Conservation (phyloP, 2,797 vertebrate species). For the Taeniopygia guttata region DNA sequence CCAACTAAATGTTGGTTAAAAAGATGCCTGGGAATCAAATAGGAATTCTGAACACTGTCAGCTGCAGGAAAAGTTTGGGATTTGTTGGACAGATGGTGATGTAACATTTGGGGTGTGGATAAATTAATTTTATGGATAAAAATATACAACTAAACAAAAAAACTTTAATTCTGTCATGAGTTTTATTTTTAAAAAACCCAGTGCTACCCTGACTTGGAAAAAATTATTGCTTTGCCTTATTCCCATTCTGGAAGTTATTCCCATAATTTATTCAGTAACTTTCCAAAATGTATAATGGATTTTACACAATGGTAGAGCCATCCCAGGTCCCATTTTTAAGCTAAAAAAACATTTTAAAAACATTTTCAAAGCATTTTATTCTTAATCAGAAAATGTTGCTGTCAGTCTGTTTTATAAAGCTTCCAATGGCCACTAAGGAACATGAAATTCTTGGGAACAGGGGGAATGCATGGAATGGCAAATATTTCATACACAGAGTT, state of each 20-base stretch:
- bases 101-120: not conserved
- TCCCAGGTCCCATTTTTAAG: not conserved
- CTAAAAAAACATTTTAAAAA: not conserved
- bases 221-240: not conserved
- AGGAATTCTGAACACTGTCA: not conserved
- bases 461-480: not conserved
- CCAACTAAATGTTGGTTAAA: not conserved
- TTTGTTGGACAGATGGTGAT: fast-evolving
- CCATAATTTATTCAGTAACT: not conserved
- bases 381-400: not conserved
- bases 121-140: not conserved
- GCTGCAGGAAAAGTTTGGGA: not conserved
- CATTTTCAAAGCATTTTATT: not conserved
- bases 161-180: not conserved
- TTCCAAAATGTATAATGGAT: not conserved
- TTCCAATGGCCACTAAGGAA: fast-evolving
- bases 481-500: too few species aligned
- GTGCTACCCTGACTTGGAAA: not conserved
- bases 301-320: not conserved
- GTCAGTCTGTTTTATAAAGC: not conserved
- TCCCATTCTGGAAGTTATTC: not conserved
- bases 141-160: not conserved
- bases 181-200: not conserved
- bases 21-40: not conserved
- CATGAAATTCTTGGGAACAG: fast-evolving